Percentiles rank a stretch among this genome's conserved stretches.
Conservation (phyloP, 2,888 invertebrate genomes). For the Lacanobia oleracea region DNA sequence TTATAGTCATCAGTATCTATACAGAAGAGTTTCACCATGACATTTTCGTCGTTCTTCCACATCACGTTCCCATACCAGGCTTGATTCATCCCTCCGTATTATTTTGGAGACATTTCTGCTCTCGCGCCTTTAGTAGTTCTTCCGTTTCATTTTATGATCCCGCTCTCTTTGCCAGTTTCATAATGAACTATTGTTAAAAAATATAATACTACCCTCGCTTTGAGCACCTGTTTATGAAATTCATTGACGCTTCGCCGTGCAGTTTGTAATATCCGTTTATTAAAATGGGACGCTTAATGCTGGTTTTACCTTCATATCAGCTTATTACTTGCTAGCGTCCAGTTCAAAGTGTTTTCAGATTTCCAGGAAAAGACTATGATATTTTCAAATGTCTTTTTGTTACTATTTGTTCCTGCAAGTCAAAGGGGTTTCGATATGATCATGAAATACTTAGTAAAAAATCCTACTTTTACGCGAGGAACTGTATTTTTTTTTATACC, state of each 20-base stretch:
- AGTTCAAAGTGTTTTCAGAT: background rate
- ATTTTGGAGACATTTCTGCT: background rate
- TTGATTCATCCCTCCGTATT: background rate
- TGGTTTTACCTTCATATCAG: constrained; percentile 25
- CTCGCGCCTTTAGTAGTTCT: background rate
- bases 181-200: constrained; percentile 37
- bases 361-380: background rate
- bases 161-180: constrained; percentile 9
- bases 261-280: constrained; percentile 49
- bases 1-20: background rate
- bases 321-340: constrained; percentile 15
- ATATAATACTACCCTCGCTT: constrained; percentile 23
- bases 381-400: background rate
- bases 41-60: too few species aligned
- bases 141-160: background rate
- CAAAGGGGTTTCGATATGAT: too few species aligned
- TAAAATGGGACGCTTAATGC: constrained; percentile 35
- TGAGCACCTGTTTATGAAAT: constrained; percentile 35
- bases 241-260: constrained; percentile 25
- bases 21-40: too few species aligned
- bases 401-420: background rate
- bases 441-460: too few species aligned
- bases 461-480: too few species aligned
- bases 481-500: too few species aligned
- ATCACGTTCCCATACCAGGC: background rate